phyloP scores from a whole-genome alignment of 2,888 invertebrate species.

The Caprella mutica region DNA sequence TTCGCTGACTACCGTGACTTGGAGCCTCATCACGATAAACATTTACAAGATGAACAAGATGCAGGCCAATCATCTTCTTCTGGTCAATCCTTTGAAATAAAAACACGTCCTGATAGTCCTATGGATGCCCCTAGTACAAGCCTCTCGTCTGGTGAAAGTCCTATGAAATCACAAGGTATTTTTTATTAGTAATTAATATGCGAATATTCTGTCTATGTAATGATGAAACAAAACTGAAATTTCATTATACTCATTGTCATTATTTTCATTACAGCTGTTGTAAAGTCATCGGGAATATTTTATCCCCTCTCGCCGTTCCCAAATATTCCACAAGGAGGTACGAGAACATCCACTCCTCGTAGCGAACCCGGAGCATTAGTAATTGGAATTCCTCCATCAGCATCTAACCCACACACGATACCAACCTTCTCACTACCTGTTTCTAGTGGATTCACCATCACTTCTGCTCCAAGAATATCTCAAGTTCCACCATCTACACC shows the following conservation, averaged over 20 bases:
- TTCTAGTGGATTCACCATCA: conserved; percentile 31
- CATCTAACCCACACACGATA: conserved; percentile 17
- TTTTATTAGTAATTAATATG: too few relatives aligned
- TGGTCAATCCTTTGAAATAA: conserved; percentile 17
- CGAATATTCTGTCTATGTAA: too few relatives aligned
- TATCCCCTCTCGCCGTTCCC: conserved; percentile 62
- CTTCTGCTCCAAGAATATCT: conserved; percentile 27
- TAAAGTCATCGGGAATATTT: conserved; percentile 85
- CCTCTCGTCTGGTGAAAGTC: conserved; percentile 16
- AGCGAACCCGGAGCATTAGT: conserved; percentile 27
- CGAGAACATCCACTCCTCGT: conserved; percentile 12
- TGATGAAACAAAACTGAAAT: too few relatives aligned
- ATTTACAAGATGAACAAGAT: conserved; percentile 38
- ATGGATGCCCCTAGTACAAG: conserved; percentile 22
- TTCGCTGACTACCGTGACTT: conserved; percentile 64
- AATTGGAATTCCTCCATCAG: conserved; percentile 26
- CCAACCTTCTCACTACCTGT: conserved; percentile 26
- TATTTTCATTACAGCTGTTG: conserved; percentile 52
- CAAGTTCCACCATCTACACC: conserved; percentile 16
- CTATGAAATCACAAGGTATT: conserved; percentile 28
- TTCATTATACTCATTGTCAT: too few relatives aligned
- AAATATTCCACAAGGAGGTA: conserved; percentile 8
- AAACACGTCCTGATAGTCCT: conserved; percentile 27
- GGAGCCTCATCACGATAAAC: conserved; percentile 59
- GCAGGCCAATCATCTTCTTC: conserved; percentile 3